Percentiles rank a stretch among this genome's conserved stretches.
Evolutionary conservation across 2,113 vertebrate species (phyloP).

Genomic region (Fregetta grallaria): DNA sequence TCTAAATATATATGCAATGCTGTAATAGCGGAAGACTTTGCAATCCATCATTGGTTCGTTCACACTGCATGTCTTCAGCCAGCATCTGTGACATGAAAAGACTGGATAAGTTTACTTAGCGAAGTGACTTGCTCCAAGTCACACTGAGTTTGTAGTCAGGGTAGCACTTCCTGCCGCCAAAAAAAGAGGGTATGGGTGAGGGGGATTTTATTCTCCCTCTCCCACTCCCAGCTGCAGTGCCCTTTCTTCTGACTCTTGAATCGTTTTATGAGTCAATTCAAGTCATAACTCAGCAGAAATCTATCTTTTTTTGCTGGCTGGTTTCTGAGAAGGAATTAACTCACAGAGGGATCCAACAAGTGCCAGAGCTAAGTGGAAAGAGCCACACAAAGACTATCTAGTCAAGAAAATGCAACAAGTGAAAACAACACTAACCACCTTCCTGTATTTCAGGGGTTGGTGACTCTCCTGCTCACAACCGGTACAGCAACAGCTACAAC

Average conservation of each 20-base stretch:
- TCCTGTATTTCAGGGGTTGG: conserved; percentile 70
- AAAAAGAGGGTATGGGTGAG: not conserved
- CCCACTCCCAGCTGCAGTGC: not conserved
- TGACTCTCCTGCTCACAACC: conserved; percentile 55
- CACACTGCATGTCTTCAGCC: not conserved
- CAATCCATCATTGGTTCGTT: not conserved
- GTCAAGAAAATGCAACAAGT: not conserved
- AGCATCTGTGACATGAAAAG: not conserved
- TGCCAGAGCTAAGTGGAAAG: not conserved
- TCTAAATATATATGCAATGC: not conserved
- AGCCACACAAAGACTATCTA: not conserved
- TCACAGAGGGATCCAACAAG: not conserved
- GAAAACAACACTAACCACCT: not conserved
- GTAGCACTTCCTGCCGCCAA: not conserved
- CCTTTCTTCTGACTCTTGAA: not conserved
- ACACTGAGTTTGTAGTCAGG: not conserved
- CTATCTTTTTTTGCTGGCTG: not conserved
- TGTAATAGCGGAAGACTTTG: not conserved
- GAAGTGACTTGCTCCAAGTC: not conserved
- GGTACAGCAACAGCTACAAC: conserved; percentile 66
- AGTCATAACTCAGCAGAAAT: not conserved
- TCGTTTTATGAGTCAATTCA: rapidly evolving
- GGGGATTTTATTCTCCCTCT: not conserved
- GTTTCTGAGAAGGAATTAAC: not conserved
- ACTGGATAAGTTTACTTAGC: not conserved